These are phyloP conservation scores for Eristalis tenax DNA, from an alignment of 2,888 invertebrate species.

Conservation along the genomic window DNA sequence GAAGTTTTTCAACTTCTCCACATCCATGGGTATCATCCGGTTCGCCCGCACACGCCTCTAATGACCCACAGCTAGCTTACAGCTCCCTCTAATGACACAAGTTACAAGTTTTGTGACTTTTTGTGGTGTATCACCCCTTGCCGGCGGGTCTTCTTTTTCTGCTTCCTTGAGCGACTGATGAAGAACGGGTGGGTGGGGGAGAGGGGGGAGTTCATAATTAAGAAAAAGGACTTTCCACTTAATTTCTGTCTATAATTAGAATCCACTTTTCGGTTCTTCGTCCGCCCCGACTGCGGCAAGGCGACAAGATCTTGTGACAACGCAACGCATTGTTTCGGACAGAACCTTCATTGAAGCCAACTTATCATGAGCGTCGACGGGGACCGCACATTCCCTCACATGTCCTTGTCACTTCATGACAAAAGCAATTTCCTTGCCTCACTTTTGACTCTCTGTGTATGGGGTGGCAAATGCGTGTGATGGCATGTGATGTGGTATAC, in stretches of 20 bases:
- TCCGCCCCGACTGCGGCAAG: too few relatives aligned
- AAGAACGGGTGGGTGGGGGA: neutral
- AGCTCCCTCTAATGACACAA: constrained; percentile 54
- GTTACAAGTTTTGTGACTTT: constrained; percentile 54
- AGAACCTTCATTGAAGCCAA: constrained; percentile 22
- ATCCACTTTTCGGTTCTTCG: constrained; percentile 8
- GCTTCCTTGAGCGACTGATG: too few relatives aligned
- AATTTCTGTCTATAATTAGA: constrained; percentile 65
- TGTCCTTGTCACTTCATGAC: constrained; percentile 62
- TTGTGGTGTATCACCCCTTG: constrained; percentile 18
- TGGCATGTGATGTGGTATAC: constrained; percentile 11
- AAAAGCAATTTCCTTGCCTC: constrained; percentile 66
- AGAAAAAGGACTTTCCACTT: constrained; percentile 69
- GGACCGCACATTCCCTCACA: constrained; percentile 29
- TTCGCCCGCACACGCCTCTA: constrained; percentile 35
- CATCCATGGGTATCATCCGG: constrained; percentile 28
- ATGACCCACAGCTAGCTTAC: constrained; percentile 55
- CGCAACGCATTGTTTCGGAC: constrained; percentile 7
- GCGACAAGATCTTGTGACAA: constrained; percentile 31
- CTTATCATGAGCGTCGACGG: constrained; percentile 14
- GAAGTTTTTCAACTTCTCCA: constrained; percentile 53
- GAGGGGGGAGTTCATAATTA: constrained; percentile 56
- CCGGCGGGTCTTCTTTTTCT: neutral
- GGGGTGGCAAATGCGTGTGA: neutral
- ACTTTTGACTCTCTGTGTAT: constrained; percentile 5